Evolutionary conservation across 2,113 vertebrate genomes (phyloP).

Genomic region (Labeo catla): DNA sequence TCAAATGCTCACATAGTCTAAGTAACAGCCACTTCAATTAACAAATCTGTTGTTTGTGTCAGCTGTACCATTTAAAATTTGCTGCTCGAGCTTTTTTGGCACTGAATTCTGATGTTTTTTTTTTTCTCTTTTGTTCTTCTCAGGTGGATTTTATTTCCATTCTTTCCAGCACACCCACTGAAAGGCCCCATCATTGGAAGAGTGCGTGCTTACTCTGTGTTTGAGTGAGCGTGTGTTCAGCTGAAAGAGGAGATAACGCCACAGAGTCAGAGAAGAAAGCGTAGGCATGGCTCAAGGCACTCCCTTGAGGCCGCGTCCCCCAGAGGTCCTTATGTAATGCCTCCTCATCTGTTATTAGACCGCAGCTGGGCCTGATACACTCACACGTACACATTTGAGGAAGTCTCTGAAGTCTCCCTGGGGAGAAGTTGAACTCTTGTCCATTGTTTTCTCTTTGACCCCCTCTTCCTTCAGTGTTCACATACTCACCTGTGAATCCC

Average conservation of each 20-base stretch:
- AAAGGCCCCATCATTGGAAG: slow-evolving; percentile 12
- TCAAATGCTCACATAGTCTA: not conserved
- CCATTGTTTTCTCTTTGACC: slow-evolving; percentile 27
- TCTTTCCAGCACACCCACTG: not conserved
- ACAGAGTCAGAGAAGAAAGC: slow-evolving; percentile 5
- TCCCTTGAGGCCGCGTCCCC: slow-evolving; percentile 34
- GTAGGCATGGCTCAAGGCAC: slow-evolving; percentile 42
- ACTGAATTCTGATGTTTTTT: not conserved
- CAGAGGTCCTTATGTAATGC: slow-evolving; percentile 49
- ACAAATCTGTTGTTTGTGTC: not conserved
- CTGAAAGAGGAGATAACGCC: slow-evolving; percentile 4
- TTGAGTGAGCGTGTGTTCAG: slow-evolving; percentile 14
- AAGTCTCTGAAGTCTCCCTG: slow-evolving; percentile 40
- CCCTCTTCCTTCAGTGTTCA: not conserved
- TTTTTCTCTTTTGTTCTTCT: not conserved
- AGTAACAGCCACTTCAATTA: not conserved
- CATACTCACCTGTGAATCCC: not conserved
- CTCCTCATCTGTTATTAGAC: slow-evolving; percentile 18
- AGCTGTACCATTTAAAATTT: not conserved
- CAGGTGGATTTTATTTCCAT: slow-evolving; percentile 38
- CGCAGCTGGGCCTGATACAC: slow-evolving; percentile 11
- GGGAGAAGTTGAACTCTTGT: slow-evolving; percentile 30
- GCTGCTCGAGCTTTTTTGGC: not conserved
- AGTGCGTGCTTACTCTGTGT: slow-evolving; percentile 7
- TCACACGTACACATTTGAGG: not conserved